phyloP scores from a whole-genome alignment of 2,113 vertebrate species.

The Solenodon paradoxus region DNA sequence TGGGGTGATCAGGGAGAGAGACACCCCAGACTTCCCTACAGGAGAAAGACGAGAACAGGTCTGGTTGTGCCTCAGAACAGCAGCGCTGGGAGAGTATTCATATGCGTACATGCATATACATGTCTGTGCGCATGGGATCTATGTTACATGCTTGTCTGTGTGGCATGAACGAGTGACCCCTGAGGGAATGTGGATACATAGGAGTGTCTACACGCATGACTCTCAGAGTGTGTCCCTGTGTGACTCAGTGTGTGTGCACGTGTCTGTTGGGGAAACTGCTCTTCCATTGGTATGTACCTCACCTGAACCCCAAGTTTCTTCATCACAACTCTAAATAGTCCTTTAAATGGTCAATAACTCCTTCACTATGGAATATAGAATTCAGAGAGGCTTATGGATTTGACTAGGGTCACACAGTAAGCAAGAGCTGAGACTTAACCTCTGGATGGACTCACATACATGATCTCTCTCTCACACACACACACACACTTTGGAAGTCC shows the following conservation, averaged over 20 bases:
- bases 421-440: background rate
- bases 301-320: background rate
- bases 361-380: background rate
- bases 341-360: background rate
- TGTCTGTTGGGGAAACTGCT: background rate
- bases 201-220: background rate
- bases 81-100: too few relatives aligned
- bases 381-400: background rate
- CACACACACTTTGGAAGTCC: background rate
- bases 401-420: background rate
- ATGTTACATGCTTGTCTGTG: background rate
- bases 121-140: background rate
- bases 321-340: background rate
- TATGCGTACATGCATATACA: rapidly evolving
- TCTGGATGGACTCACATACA: background rate
- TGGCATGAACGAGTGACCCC: background rate
- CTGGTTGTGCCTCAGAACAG: background rate
- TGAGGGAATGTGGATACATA: background rate
- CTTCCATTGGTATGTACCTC: background rate
- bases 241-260: background rate
- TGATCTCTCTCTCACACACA: background rate
- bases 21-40: background rate
- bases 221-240: background rate
- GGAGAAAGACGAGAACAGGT: background rate
- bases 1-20: background rate